Conservation (phyloP, 2,888 invertebrate genomes). For the Ennomos quercinarius region DNA sequence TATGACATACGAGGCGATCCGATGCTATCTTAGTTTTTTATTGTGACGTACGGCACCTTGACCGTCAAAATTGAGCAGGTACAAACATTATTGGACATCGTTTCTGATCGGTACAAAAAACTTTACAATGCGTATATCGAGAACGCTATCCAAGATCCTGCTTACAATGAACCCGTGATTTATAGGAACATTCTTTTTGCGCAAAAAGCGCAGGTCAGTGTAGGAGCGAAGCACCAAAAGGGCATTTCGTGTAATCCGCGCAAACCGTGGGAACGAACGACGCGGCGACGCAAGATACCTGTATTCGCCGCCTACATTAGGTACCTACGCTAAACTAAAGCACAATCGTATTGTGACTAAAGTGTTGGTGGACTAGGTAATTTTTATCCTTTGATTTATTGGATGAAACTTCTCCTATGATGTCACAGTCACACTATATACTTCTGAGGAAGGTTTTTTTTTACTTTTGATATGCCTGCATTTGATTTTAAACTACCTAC, state of each 20-base stretch:
- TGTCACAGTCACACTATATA: too few relatives aligned
- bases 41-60: conserved; percentile 82
- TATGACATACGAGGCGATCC: conserved; percentile 35
- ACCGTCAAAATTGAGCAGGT: conserved; percentile 81
- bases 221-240: conserved; percentile 81
- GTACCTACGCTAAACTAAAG: too few relatives aligned
- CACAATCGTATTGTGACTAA: too few relatives aligned
- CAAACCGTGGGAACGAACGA: conserved; percentile 81
- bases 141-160: conserved; percentile 68
- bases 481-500: too few relatives aligned
- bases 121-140: conserved; percentile 68
- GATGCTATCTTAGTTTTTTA: conserved; percentile 73
- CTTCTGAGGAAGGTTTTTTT: too few relatives aligned
- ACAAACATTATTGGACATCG: conserved; percentile 71
- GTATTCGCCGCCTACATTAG: conserved; percentile 31
- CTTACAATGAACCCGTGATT: conserved; percentile 80
- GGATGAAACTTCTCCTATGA: too few relatives aligned
- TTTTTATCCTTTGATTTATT: too few relatives aligned
- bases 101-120: conserved; percentile 70
- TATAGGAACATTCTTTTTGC: conserved; percentile 79
- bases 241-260: conserved; percentile 81
- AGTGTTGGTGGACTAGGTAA: neutral
- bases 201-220: conserved; percentile 81
- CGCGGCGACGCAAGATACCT: conserved; percentile 44
- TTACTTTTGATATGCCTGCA: too few relatives aligned